Evolutionary conservation across 2,113 vertebrate species (phyloP).

Genomic region (Grammomys surdaster): DNA sequence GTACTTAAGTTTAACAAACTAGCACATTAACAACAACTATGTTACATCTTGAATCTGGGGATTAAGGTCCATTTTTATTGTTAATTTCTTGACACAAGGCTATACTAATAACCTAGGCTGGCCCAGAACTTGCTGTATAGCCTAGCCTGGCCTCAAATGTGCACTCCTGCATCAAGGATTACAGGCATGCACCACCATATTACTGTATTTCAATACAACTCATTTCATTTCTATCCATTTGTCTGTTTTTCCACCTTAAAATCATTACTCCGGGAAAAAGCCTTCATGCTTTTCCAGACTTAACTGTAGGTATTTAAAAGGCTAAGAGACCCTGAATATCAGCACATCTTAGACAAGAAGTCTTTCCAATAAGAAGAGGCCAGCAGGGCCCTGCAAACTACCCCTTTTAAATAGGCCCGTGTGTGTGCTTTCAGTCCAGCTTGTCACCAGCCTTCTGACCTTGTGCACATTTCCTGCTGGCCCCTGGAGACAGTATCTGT

Average conservation of each 20-base stretch:
- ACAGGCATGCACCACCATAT: neutral
- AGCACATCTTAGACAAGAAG: neutral
- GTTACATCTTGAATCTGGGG: neutral
- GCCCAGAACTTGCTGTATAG: neutral
- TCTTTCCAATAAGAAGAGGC: neutral
- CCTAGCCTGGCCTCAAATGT: neutral
- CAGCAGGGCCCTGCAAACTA: neutral
- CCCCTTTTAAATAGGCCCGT: neutral
- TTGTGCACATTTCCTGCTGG: neutral
- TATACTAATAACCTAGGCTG: neutral
- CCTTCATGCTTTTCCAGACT: neutral
- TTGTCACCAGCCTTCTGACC: neutral
- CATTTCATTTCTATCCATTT: conserved; percentile 16
- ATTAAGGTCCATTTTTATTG: neutral
- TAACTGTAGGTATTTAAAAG: neutral
- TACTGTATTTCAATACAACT: conserved; percentile 14
- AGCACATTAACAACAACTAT: neutral
- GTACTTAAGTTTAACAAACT: neutral
- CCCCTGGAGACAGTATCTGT: neutral
- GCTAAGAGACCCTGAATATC: neutral
- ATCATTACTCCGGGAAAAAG: conserved; percentile 5
- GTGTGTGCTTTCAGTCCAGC: neutral
- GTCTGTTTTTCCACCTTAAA: conserved; percentile 9
- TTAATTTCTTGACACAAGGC: neutral
- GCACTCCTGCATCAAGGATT: neutral